These are phyloP conservation scores for Peromyscus maniculatus DNA, from an alignment of 2,113 vertebrate genomes.

Conservation along the genomic window DNA sequence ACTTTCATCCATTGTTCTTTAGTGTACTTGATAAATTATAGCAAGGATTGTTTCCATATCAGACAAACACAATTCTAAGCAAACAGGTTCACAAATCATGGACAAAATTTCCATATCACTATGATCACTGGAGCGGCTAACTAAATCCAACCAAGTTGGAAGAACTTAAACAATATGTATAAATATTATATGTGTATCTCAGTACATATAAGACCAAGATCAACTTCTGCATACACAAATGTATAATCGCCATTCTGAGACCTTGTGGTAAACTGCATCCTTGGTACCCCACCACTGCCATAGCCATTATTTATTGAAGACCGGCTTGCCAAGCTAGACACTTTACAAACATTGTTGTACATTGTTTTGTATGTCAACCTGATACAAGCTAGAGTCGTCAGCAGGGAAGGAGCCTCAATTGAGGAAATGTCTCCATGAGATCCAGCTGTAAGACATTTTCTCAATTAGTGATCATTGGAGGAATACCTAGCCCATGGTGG, in stretches of 20 bases:
- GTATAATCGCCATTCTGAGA: not conserved
- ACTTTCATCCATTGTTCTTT: not conserved
- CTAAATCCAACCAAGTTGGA: slow-evolving; percentile 11
- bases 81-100: slow-evolving; percentile 15
- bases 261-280: not conserved
- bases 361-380: not conserved
- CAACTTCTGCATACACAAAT: not conserved
- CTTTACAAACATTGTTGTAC: not conserved
- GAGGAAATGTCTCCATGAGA: not conserved
- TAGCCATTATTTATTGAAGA: not conserved
- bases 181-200: not conserved
- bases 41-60: not conserved
- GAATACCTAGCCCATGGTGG: not conserved
- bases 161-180: slow-evolving; percentile 22
- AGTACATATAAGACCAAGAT: not conserved
- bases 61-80: slow-evolving; percentile 44
- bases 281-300: not conserved
- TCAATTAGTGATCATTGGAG: not conserved
- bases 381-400: not conserved
- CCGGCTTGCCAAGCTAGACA: not conserved
- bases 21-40: slow-evolving; percentile 31
- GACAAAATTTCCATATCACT: not conserved
- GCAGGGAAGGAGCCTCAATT: not conserved
- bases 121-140: not conserved
- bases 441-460: not conserved